Evolutionary conservation across 2,888 invertebrate species (phyloP).

Genomic region (Heteromyza rotundicornis): DNA sequence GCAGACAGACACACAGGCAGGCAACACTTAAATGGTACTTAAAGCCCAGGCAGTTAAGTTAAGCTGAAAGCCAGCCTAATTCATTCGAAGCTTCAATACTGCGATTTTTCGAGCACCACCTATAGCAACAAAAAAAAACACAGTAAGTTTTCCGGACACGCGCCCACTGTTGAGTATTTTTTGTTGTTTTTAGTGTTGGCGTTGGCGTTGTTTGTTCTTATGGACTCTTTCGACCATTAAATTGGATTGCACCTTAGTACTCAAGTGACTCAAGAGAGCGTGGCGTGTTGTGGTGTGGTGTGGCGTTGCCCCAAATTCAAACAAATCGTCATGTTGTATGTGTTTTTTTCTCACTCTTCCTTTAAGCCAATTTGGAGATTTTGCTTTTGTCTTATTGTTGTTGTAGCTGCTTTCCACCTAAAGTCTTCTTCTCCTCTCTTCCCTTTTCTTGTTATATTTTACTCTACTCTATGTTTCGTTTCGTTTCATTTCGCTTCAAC

Average conservation of each 20-base stretch:
- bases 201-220: no score
- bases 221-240: neutral
- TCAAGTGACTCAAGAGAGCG: neutral
- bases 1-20: neutral
- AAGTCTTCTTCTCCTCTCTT: constrained; percentile 28
- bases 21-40: no score
- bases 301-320: constrained; percentile 39
- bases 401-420: constrained; percentile 33
- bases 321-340: constrained; percentile 51
- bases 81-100: no score
- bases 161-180: no score
- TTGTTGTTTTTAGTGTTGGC: no score
- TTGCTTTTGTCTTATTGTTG: neutral
- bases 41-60: no score
- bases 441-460: neutral
- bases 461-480: no score
- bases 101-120: no score
- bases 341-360: constrained; percentile 26
- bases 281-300: no score
- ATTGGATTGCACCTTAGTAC: neutral
- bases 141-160: no score
- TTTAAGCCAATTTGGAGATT: neutral
- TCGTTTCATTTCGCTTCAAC: constrained; percentile 13
- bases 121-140: no score
- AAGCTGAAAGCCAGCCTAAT: no score